phyloP scores from a whole-genome alignment of 2,797 vertebrate genomes.

The Pseudocheirus occidentalis region DNA sequence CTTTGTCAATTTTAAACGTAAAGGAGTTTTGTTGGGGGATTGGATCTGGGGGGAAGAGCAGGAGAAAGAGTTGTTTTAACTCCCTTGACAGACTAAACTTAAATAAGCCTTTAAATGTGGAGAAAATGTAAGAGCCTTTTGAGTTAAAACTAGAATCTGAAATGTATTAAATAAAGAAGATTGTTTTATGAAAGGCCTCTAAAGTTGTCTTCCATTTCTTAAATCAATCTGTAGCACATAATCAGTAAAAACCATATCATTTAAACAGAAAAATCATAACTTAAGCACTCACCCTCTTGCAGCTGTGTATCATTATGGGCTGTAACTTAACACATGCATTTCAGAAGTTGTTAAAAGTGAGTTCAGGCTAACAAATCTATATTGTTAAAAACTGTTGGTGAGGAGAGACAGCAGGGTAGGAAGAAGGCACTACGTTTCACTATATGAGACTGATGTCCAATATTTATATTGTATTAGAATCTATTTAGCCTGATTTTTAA shows the following conservation, averaged over 20 bases:
- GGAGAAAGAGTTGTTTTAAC: slow-evolving; percentile 72
- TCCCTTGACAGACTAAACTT: slow-evolving; percentile 70
- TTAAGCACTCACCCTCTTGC: slow-evolving; percentile 79
- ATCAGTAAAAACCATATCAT: slow-evolving; percentile 84
- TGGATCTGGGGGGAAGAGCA: background rate
- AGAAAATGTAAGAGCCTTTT: slow-evolving; percentile 73
- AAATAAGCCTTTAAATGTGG: slow-evolving; percentile 62
- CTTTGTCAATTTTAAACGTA: slow-evolving; percentile 67
- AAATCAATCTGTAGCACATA: slow-evolving; percentile 85
- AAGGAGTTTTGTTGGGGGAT: background rate
- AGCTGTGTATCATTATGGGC: slow-evolving; percentile 83
- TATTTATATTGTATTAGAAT: slow-evolving; percentile 48
- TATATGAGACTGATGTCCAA: slow-evolving; percentile 29
- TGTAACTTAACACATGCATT: slow-evolving; percentile 84
- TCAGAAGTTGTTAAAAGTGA: slow-evolving; percentile 82
- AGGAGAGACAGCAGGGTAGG: slow-evolving; percentile 54
- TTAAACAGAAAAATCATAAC: slow-evolving; percentile 84
- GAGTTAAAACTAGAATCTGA: slow-evolving; percentile 80
- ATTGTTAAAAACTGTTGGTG: slow-evolving; percentile 70
- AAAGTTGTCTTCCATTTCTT: slow-evolving; percentile 85
- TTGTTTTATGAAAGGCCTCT: slow-evolving; percentile 82
- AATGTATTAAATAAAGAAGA: slow-evolving; percentile 81
- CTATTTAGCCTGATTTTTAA: slow-evolving; percentile 42
- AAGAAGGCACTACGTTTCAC: slow-evolving; percentile 50
- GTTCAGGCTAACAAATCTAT: slow-evolving; percentile 77